These are phyloP conservation scores for Silurus lanzhouensis DNA, from an alignment of 2,797 vertebrate genomes.

Conservation along the genomic window DNA sequence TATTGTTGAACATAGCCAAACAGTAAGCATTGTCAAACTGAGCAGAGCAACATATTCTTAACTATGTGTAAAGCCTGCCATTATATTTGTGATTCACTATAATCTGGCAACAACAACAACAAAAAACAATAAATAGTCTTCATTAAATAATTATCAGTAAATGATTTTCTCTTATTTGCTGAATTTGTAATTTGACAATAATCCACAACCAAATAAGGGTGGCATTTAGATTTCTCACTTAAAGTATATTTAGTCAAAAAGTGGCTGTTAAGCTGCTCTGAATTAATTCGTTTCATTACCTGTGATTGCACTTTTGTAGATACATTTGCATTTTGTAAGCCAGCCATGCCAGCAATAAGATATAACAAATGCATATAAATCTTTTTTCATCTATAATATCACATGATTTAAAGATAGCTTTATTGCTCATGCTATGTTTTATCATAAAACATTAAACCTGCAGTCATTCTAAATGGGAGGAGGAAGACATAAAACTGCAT, in stretches of 20 bases:
- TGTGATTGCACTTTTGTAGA: conserved; percentile 19
- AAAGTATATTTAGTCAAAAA: conserved; percentile 11
- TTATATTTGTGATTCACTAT: not conserved
- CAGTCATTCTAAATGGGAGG: not conserved
- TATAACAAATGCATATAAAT: conserved; percentile 29
- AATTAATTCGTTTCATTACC: conserved; percentile 31
- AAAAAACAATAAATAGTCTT: not conserved
- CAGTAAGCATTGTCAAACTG: not conserved
- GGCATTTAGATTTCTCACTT: conserved; percentile 7
- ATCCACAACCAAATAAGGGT: not conserved
- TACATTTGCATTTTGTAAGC: conserved; percentile 28
- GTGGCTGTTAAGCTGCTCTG: conserved; percentile 28
- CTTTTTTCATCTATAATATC: conserved; percentile 27
- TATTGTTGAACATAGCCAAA: conserved; percentile 20
- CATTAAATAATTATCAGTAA: not conserved
- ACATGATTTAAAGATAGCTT: conserved; percentile 13
- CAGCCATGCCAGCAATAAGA: not conserved
- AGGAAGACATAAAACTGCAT: not conserved
- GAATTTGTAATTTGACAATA: conserved; percentile 18
- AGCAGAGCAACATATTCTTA: conserved; percentile 19
- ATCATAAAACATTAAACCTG: not conserved
- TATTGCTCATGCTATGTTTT: not conserved
- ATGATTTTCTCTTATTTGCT: not conserved
- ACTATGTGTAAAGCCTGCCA: not conserved
- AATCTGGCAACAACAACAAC: not conserved